Base-by-base conservation (phyloP, 2,797 vertebrate species). In the Heterohyrax brucei region DNA sequence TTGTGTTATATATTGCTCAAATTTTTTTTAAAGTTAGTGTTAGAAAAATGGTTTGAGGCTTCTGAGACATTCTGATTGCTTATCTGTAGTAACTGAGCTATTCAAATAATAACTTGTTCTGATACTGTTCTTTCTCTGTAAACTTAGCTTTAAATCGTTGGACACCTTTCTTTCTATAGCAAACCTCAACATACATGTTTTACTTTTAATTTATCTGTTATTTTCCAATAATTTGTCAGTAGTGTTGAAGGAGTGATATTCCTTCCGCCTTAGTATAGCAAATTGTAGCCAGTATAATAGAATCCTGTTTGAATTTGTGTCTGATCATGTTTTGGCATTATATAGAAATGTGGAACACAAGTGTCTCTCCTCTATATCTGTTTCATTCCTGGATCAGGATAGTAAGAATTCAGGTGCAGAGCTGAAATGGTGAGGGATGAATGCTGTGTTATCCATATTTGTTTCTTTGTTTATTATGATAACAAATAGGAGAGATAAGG, bases 191-290 rank as follows among this genome's bases (percentile, higher is more conserved):
- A 7, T 66, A 75, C 33, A 61, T 79, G 10, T 78, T 83, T 94
- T n/a, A 48, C 61, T 86, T 91, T 95, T 85, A 53, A 66, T 48
- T 73, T 19, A 59, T 76, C 9, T 24, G 7, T 85, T 85, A 62
- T 73, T 95, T 90, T 91, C 59, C 3, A 93, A 7, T 94, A 30
- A n/a, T 64, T 75, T 53, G 2, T 56, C 44, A 84, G 22, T 89
- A 70, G 33, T 83, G 92, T 93, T 80, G 19, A 89, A 91, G 13
- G 14, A 75, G 46, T 88, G 73, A 24, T 39, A 77, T 90, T 89
- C 3, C 59, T 89, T 91, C n/a, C 33, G 70, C 91, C 33, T 59
- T 46, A 89, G 39, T 64, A 4, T 70, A 83, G 24, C 30, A 91
- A 28, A 79, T 48, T 92, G 18, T 76, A 22, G 76, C 61, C 44